Evolutionary conservation across 2,888 invertebrate species (phyloP).

Genomic region (Eupithecia insigniata): DNA sequence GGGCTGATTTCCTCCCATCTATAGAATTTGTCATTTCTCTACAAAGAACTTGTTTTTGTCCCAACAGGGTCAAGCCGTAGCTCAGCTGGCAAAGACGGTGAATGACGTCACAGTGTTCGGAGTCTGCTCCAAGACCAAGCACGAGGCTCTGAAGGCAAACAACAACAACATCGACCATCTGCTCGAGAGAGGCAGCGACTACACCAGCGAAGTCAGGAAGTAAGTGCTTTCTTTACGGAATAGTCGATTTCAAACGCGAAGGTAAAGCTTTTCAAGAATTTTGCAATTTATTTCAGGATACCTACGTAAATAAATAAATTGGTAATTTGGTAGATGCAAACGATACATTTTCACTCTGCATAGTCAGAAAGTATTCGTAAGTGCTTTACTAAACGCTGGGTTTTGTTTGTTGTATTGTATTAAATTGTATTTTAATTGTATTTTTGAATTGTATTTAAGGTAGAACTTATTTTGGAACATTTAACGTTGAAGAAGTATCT

Average conservation of each 20-base stretch:
- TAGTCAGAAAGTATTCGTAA: neutral
- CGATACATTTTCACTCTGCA: neutral
- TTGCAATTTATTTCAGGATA: too few relatives aligned
- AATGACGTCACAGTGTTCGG: slow-evolving; percentile 92
- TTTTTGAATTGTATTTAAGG: too few relatives aligned
- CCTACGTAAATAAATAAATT: too few relatives aligned
- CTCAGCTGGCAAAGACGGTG: slow-evolving; percentile 91
- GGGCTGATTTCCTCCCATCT: neutral
- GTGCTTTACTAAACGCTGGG: neutral
- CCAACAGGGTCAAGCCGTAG: slow-evolving; percentile 91
- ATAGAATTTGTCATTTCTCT: neutral
- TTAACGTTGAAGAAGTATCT: neutral
- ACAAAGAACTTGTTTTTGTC: slow-evolving; percentile 2
- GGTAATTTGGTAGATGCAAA: too few relatives aligned
- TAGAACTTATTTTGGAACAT: neutral
- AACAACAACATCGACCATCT: slow-evolving; percentile 89
- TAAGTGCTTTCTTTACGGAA: slow-evolving; percentile 66
- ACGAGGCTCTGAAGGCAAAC: slow-evolving; percentile 90
- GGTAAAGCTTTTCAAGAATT: too few relatives aligned
- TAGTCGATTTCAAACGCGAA: neutral
- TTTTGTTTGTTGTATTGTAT: neutral
- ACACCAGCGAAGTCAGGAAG: slow-evolving; percentile 93
- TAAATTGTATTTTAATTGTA: too few relatives aligned
- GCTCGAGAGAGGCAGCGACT: slow-evolving; percentile 91
- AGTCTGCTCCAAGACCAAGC: slow-evolving; percentile 92